Evolutionary conservation across 2,888 invertebrate genomes (phyloP).

Genomic region (Troides helena): DNA sequence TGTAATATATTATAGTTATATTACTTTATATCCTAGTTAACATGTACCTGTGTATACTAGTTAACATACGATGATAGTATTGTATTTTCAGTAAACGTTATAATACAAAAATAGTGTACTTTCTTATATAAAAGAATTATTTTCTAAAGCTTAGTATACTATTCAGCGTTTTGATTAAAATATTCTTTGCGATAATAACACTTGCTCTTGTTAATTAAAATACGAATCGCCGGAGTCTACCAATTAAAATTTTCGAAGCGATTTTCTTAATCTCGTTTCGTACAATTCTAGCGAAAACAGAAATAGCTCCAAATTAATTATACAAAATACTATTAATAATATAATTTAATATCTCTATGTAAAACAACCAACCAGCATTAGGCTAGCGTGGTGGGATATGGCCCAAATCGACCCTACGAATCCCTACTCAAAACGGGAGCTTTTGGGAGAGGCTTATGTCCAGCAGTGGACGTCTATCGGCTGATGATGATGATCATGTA

Average conservation of each 20-base stretch:
- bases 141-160: background rate
- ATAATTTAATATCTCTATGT: too few relatives aligned
- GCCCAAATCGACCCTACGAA: too few relatives aligned
- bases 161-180: conserved; percentile 1
- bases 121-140: background rate
- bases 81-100: background rate
- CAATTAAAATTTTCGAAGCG: background rate
- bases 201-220: conserved; percentile 14
- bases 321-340: background rate
- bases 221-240: conserved; percentile 15
- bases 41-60: too few relatives aligned
- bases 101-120: background rate
- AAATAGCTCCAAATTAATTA: background rate
- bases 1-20: too few relatives aligned
- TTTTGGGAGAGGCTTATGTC: too few relatives aligned
- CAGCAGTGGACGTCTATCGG: too few relatives aligned
- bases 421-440: too few relatives aligned
- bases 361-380: too few relatives aligned
- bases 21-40: too few relatives aligned
- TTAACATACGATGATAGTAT: too few relatives aligned
- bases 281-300: background rate
- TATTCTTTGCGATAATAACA: background rate
- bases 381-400: too few relatives aligned
- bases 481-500: too few relatives aligned
- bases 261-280: background rate